Base-by-base conservation (phyloP, 2,797 vertebrate genomes). In the Uromys caudimaculatus region DNA sequence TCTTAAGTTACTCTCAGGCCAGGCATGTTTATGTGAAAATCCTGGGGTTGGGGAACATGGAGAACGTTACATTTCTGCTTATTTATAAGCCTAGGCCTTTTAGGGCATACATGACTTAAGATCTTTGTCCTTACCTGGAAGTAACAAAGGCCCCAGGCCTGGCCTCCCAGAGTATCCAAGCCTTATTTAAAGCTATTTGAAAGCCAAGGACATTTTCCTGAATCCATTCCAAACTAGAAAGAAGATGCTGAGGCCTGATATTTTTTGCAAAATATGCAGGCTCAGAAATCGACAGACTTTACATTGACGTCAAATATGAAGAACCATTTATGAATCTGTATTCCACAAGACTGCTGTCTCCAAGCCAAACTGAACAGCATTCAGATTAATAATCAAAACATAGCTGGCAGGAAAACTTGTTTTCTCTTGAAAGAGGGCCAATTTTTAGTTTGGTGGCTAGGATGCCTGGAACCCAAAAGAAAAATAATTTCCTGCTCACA, bases 361-460 rank as follows among this genome's bases (percentile, higher is more conserved):
- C 93, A 69, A 94, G 93, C 93, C 71, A 97, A 94, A 98, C 96
- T 95, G 93, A 69, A 64, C 87, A 41, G 0, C 91, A 44, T 73
- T 73, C 97, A 95, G 96, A 95, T 54, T 2, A 90, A 92, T 91
- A 90, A 92, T 93, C 93, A 97, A 97, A 94, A 73, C 52, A 86
- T 86, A 88, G 56, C 85, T 95, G 95, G 88, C 95, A 83, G 12
- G 9, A 62, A 77, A 60, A 7, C 62, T 17, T 41, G 23, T 81
- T 90, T 91, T 73, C 75, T 89, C 86, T 52, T 76, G 17, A 89
- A 85, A 81, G 32, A 60, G 56, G 3, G 71, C 82, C 29, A 73
- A 38, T 85, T 90, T 93, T 89, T 19, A 44, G 41, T 56, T 56
- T 62, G 50, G 60, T 19, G 50, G 38, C 78, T 32, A 17, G 21